A percentile compares a stretch with the other conserved stretches of the same genome.
phyloP scores from a whole-genome alignment of 2,888 invertebrate species.

The Volucella zonaria region DNA sequence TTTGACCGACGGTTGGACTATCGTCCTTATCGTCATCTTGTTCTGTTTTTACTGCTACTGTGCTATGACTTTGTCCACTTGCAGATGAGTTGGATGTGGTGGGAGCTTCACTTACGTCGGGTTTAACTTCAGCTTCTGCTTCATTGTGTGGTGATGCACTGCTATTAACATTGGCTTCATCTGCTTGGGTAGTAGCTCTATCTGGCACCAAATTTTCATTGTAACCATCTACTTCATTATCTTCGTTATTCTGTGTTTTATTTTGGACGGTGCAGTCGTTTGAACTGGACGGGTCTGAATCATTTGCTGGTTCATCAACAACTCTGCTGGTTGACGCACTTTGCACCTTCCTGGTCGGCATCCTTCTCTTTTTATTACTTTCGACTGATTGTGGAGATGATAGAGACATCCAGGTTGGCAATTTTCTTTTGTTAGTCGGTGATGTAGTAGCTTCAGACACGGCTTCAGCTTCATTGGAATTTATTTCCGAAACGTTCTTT shows the following conservation, averaged over 20 bases:
- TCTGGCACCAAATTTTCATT: too few relatives aligned
- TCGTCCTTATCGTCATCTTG: slow-evolving; percentile 19
- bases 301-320: not conserved
- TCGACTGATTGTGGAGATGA: not conserved
- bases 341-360: not conserved
- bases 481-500: slow-evolving; percentile 58
- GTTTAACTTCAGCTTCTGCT: not conserved
- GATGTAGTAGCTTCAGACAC: slow-evolving; percentile 45
- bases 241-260: too few relatives aligned
- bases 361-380: slow-evolving; percentile 22
- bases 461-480: slow-evolving; percentile 58
- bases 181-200: too few relatives aligned
- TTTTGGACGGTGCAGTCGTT: not conserved
- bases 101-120: not conserved
- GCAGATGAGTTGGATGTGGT: slow-evolving; percentile 1
- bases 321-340: not conserved
- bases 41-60: slow-evolving; percentile 20
- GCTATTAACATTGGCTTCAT: not conserved
- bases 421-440: slow-evolving; percentile 8
- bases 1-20: slow-evolving; percentile 25
- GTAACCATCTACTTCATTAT: too few relatives aligned
- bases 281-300: slow-evolving; percentile 4
- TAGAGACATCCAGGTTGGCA: slow-evolving; percentile 54
- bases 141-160: not conserved
- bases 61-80: not conserved